Conservation (phyloP, 2,113 vertebrate species). For the Pelecanoides urinatrix region DNA sequence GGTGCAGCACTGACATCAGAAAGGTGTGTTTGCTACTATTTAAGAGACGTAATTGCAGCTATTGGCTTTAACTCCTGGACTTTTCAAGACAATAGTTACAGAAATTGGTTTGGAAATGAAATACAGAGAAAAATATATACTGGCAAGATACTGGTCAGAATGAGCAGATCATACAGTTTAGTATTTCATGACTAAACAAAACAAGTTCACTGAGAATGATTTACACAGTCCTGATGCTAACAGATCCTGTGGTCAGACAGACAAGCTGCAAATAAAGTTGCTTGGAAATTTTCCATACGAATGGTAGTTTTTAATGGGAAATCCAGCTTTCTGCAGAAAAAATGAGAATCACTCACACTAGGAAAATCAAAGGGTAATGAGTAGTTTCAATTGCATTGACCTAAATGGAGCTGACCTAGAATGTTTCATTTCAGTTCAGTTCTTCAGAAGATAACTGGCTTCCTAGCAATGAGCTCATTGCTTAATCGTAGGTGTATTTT, state of each 20-base stretch:
- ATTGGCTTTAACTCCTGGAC: background rate
- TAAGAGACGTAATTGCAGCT: background rate
- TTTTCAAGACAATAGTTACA: background rate
- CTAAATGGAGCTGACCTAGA: background rate
- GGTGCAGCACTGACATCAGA: background rate
- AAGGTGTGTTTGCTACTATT: background rate
- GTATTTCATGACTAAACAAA: background rate
- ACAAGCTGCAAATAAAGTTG: background rate
- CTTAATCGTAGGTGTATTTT: background rate
- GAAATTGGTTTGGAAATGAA: background rate
- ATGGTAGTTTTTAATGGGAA: background rate
- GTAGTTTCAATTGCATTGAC: background rate
- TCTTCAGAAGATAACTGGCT: background rate
- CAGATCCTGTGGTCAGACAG: background rate
- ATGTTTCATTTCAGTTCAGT: background rate
- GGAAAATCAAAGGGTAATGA: background rate
- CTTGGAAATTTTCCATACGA: background rate
- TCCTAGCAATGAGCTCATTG: background rate
- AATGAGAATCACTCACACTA: background rate
- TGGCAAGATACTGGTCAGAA: background rate
- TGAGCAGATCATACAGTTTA: background rate
- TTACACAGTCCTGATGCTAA: background rate
- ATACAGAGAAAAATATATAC: background rate
- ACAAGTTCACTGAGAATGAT: background rate
- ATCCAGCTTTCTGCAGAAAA: background rate